Evolutionary conservation across 2,888 invertebrate species (phyloP), one percentile per base, ranked within the genome.

Genomic region (Augochlorella aurata): DNA sequence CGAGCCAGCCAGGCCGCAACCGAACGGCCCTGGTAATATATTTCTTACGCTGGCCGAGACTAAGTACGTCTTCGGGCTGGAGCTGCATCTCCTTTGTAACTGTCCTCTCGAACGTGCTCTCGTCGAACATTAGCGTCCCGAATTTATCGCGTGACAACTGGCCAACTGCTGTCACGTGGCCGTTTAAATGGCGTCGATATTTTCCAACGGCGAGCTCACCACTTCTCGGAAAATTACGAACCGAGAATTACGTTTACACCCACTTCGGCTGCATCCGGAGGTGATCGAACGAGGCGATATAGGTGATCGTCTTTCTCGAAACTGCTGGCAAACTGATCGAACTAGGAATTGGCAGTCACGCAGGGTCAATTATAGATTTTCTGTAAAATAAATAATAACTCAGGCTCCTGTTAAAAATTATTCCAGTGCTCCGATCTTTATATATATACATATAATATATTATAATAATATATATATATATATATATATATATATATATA

Each of bases 61-160:
- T 81, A 80, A 81, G 80, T 67, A 74, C 81, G 72, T 72, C 72
- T 81, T 75, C 47, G 21, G 58, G 45, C 45, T 18, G 68, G 45
- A 52, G 54, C 72, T 58, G 67, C 44, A 21, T 71, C 71, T 75
- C 38, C 74, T 81, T 79, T 81, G 80, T 80, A 81, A 81, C 80
- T 81, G 81, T 81, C 81, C 72, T 44, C 70, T 45, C 49, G 70
- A 61, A 70, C 70, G 44, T 38, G 63, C 61, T 71, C 45, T 68
- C 63, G 21, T 44, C 29, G 67, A 50, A 54, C 81, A 68, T 63
- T 67, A 69, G 44, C 52, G 76, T 29, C 44, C 49, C 67, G 67
- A 83, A 74, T 82, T 77, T 71, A 77, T 82, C 70, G 50, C 69
- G 69, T 18, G 76, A 71, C 67, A 74, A 70, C 24, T 18, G 47